Evolutionary conservation across 2,113 vertebrate genomes (phyloP).

Genomic region (Sardina pilchardus): DNA sequence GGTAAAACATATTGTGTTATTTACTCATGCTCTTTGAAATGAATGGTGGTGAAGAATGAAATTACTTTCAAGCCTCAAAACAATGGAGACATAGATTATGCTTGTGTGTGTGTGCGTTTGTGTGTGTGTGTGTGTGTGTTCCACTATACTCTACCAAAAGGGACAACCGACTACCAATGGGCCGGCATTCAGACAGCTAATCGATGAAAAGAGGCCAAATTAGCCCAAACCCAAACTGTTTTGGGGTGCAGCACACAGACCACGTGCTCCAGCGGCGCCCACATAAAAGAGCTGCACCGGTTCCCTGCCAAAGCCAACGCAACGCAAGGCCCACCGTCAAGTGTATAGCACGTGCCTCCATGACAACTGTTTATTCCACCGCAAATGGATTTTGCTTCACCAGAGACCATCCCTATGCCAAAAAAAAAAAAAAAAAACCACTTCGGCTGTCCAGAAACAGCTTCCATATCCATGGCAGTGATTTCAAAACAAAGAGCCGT

Average conservation of each 20-base stretch:
- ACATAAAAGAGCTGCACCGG: neutral
- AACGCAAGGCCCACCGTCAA: neutral
- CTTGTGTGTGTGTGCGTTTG: no score
- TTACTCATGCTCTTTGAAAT: no score
- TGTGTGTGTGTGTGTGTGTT: neutral
- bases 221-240: neutral
- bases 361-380: neutral
- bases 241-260: neutral
- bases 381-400: neutral
- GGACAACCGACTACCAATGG: neutral
- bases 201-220: neutral
- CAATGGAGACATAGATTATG: no score
- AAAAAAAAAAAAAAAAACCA: neutral
- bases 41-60: no score
- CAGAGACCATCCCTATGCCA: neutral
- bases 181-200: neutral
- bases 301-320: neutral
- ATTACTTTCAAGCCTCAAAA: no score
- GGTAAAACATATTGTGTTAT: no score
- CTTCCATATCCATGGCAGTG: slow-evolving; percentile 5
- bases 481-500: neutral
- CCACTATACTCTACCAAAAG: neutral
- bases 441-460: neutral
- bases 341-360: neutral
- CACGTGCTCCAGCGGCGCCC: neutral